These are phyloP conservation scores for Xanthia icteritia DNA, from an alignment of 2,888 invertebrate species.

Conservation along the genomic window DNA sequence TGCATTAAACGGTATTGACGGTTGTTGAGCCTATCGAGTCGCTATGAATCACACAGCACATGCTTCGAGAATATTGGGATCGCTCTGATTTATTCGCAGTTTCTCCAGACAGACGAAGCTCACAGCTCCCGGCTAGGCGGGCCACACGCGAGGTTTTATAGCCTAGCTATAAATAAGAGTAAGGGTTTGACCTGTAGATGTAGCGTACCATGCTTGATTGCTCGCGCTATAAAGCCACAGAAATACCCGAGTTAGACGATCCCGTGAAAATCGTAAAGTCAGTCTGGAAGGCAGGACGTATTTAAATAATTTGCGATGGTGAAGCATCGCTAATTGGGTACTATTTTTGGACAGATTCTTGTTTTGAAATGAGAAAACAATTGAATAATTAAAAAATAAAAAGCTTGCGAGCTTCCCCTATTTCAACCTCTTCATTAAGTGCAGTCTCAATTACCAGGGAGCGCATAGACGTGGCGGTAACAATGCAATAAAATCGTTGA, in stretches of 20 bases:
- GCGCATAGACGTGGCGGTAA: constrained; percentile 59
- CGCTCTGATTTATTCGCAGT: constrained; percentile 47
- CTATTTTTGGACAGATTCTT: no score
- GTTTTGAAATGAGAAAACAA: background rate
- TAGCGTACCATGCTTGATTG: constrained; percentile 26
- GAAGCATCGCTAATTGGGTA: background rate
- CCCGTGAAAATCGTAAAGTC: constrained; percentile 23
- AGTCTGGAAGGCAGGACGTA: background rate
- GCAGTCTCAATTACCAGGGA: constrained; percentile 59
- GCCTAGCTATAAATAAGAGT: constrained; percentile 47
- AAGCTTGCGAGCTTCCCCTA: constrained; percentile 5
- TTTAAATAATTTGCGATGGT: background rate
- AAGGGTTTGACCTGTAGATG: constrained; percentile 27
- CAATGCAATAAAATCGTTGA: constrained; percentile 62
- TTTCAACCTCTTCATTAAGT: constrained; percentile 38
- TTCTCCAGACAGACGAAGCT: constrained; percentile 20
- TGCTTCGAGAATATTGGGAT: constrained; percentile 9
- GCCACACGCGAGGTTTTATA: constrained; percentile 57
- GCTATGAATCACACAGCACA: constrained; percentile 7
- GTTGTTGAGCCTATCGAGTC: background rate
- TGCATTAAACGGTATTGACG: background rate
- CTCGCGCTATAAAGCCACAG: constrained; percentile 8
- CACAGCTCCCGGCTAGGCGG: constrained; percentile 23
- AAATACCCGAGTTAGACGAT: constrained; percentile 14
- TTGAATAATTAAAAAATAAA: background rate